Evolutionary conservation across 2,797 vertebrate species (phyloP).

Genomic region (Balearica regulorum): DNA sequence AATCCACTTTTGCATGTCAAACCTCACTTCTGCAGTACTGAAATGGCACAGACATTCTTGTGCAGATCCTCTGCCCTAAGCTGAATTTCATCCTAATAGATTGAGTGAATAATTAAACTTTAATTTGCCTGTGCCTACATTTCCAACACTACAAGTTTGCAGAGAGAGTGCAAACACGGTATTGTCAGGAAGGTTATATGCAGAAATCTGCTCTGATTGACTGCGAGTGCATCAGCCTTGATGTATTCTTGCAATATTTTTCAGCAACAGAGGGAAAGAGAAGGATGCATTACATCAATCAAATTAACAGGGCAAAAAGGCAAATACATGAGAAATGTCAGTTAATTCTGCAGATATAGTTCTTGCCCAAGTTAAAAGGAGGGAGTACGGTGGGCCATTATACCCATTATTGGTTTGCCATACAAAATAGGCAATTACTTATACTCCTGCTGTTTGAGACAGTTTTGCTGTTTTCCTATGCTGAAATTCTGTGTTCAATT

Average conservation of each 20-base stretch:
- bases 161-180: not conserved
- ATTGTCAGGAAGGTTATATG: not conserved
- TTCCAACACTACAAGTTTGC: not conserved
- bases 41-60: not conserved
- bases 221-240: not conserved
- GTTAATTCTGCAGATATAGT: not conserved
- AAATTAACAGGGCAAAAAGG: slow-evolving; percentile 8
- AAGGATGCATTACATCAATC: not conserved
- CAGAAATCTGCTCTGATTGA: slow-evolving; percentile 19
- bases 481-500: not conserved
- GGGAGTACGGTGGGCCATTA: not conserved
- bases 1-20: not conserved
- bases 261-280: not conserved
- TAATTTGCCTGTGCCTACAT: not conserved
- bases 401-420: not conserved
- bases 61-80: not conserved
- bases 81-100: not conserved
- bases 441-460: not conserved
- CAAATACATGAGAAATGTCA: not conserved
- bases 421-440: not conserved
- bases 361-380: not conserved
- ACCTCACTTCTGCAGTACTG: not conserved
- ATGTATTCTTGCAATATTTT: not conserved
- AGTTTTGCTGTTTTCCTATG: not conserved
- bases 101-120: slow-evolving; percentile 26